Evolutionary conservation across 2,113 vertebrate species (phyloP).

Genomic region (Oncorhynchus masou): DNA sequence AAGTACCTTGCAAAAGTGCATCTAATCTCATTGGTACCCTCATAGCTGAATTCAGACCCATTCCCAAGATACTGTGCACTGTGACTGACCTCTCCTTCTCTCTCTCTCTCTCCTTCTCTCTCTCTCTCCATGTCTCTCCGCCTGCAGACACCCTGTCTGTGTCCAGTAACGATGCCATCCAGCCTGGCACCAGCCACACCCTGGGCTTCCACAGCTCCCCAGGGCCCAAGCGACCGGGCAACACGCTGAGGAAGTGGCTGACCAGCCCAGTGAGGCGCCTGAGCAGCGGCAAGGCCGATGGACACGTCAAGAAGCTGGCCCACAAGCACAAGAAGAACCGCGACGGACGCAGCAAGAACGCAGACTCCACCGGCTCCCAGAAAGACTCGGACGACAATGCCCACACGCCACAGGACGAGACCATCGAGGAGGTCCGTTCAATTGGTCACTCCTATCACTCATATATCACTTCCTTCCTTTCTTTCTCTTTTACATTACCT

Average conservation of each 20-base stretch:
- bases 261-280: slow-evolving; percentile 95
- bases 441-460: slow-evolving; percentile 60
- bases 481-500: background rate
- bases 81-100: background rate
- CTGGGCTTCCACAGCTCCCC: slow-evolving; percentile 93
- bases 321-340: slow-evolving; percentile 98
- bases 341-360: slow-evolving; percentile 90
- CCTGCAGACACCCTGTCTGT: slow-evolving; percentile 88
- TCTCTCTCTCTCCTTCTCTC: too few species aligned
- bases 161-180: slow-evolving; percentile 91
- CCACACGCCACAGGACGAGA: slow-evolving; percentile 95
- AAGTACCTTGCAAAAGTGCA: too few species aligned
- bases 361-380: slow-evolving; percentile 82
- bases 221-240: slow-evolving; percentile 94
- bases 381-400: slow-evolving; percentile 97
- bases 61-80: background rate
- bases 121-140: background rate
- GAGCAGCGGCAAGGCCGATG: slow-evolving; percentile 95
- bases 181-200: slow-evolving; percentile 87
- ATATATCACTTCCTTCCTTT: background rate
- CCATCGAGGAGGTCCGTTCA: slow-evolving; percentile 86
- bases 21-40: too few species aligned
- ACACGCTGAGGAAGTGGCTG: slow-evolving; percentile 96
- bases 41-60: background rate
- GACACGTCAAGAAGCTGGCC: slow-evolving; percentile 94